These are phyloP conservation scores for Hedya salicella DNA, from an alignment of 2,888 invertebrate species.

Conservation along the genomic window DNA sequence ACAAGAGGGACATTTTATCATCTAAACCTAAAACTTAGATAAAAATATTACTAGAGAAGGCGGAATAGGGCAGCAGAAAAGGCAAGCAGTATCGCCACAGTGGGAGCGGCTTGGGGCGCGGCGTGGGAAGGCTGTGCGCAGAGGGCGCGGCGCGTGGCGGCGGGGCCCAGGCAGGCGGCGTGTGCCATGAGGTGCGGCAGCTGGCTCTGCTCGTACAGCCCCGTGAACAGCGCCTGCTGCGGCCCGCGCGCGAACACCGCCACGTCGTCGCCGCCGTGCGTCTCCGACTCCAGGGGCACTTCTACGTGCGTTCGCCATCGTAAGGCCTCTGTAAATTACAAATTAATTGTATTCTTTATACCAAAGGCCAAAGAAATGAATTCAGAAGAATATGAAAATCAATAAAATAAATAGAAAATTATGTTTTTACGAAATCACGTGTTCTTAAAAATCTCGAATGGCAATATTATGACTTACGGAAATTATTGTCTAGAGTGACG, in stretches of 20 bases:
- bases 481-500: constrained; percentile 55
- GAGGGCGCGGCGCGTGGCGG: constrained; percentile 54
- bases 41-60: neutral
- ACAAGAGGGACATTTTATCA: too few species aligned
- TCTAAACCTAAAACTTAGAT: too few species aligned
- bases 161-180: constrained; percentile 88
- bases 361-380: neutral
- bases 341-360: neutral
- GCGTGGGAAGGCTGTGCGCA: neutral
- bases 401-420: too few species aligned
- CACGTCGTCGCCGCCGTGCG: constrained; percentile 93
- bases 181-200: constrained; percentile 91
- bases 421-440: too few species aligned
- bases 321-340: constrained; percentile 47
- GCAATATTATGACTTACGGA: constrained; percentile 44
- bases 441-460: neutral
- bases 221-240: constrained; percentile 90
- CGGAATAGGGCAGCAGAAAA: neutral
- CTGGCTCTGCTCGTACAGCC: constrained; percentile 90
- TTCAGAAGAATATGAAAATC: too few species aligned
- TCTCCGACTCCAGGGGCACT: constrained; percentile 85
- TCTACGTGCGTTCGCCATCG: constrained; percentile 72
- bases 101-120: neutral
- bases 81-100: constrained; percentile 69
- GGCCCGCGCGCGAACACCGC: constrained; percentile 89